Evolutionary conservation across 2,888 invertebrate species (phyloP).

Genomic region (Amiota minor): DNA sequence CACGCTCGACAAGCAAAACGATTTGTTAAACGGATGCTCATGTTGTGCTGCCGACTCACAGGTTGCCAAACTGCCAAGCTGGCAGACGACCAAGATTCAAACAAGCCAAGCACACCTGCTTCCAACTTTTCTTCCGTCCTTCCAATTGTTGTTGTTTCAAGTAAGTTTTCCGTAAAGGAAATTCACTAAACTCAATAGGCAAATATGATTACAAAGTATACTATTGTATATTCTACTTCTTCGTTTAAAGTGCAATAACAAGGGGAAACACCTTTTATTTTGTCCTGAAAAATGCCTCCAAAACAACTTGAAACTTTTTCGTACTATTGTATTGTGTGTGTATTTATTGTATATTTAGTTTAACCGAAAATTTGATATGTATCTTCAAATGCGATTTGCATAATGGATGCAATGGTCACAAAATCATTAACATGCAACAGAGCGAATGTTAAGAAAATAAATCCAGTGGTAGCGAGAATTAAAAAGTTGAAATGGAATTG

Average conservation of each 20-base stretch:
- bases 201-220: too few relatives aligned
- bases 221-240: too few relatives aligned
- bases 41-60: neutral
- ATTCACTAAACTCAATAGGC: too few relatives aligned
- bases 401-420: constrained; percentile 7
- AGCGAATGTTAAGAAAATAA: neutral
- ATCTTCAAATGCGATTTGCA: constrained; percentile 29
- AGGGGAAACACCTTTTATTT: too few relatives aligned
- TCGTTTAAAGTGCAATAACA: too few relatives aligned
- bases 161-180: too few relatives aligned
- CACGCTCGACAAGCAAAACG: constrained; percentile 17
- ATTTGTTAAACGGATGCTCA: constrained; percentile 28
- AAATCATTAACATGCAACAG: constrained; percentile 18
- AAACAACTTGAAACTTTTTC: too few relatives aligned
- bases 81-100: constrained; percentile 9
- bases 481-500: constrained; percentile 52
- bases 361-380: neutral
- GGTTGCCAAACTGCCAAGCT: neutral
- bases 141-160: too few relatives aligned
- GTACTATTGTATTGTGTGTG: too few relatives aligned
- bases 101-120: neutral
- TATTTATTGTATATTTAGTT: neutral
- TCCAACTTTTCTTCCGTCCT: neutral
- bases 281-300: too few relatives aligned
- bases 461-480: neutral